Conservation (phyloP, 2,797 vertebrate species). For the Antennarius maculatus region DNA sequence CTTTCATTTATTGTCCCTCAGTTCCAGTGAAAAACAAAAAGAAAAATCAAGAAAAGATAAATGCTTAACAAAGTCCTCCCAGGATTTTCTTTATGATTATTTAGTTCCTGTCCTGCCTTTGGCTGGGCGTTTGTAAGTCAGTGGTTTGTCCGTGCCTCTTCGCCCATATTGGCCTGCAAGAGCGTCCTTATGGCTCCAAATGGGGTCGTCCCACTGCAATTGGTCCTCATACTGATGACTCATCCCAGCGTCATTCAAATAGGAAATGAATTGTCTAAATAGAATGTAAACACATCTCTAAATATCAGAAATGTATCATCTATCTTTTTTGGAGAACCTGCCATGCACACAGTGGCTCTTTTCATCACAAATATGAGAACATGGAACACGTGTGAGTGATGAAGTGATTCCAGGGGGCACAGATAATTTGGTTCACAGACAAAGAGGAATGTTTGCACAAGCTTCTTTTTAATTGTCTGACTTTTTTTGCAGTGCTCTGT, state of each 20-base stretch:
- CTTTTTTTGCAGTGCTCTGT: conserved; percentile 59
- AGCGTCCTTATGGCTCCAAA: conserved; percentile 56
- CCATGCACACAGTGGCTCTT: conserved; percentile 81
- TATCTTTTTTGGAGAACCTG: conserved; percentile 67
- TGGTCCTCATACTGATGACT: conserved; percentile 64
- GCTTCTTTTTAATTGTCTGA: conserved; percentile 58
- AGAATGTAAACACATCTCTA: conserved; percentile 86
- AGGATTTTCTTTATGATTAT: conserved; percentile 2
- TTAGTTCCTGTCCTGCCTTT: conserved; percentile 10
- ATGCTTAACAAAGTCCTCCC: conserved; percentile 46
- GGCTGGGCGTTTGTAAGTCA: conserved; percentile 34
- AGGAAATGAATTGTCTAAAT: conserved; percentile 81
- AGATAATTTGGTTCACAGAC: conserved; percentile 47
- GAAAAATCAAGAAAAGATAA: conserved; percentile 36
- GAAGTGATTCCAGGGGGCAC: conserved; percentile 40
- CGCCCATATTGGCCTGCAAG: conserved; percentile 48
- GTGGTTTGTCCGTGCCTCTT: conserved; percentile 19
- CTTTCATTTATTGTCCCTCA: conserved; percentile 4
- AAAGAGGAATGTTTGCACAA: conserved; percentile 40
- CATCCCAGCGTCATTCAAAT: conserved; percentile 66
- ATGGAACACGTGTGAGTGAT: conserved; percentile 35
- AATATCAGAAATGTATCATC: conserved; percentile 82
- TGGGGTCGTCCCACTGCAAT: conserved; percentile 53
- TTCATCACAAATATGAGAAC: conserved; percentile 56
- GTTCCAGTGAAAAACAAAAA: conserved; percentile 24